Evolutionary conservation across 2,113 vertebrate species (phyloP).

Genomic region (Calidris pygmaea): DNA sequence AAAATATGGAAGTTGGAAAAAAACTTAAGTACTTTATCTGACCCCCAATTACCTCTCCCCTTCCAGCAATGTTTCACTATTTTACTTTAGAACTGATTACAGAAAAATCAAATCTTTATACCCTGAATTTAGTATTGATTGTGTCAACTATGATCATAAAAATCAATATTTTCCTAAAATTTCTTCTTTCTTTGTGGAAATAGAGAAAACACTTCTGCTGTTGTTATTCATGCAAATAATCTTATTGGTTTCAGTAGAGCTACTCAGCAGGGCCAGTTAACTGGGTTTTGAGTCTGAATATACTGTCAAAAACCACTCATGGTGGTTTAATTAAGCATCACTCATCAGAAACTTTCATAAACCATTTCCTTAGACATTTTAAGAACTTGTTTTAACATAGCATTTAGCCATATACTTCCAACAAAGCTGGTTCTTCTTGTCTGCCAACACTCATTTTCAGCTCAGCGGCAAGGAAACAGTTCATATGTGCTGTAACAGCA

Average conservation of each 20-base stretch:
- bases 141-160: neutral
- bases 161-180: neutral
- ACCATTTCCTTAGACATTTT: neutral
- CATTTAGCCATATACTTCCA: neutral
- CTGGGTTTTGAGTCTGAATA: neutral
- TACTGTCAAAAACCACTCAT: neutral
- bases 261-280: neutral
- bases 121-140: neutral
- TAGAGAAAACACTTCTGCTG: neutral
- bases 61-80: neutral
- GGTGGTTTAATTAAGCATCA: neutral
- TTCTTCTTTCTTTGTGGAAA: neutral
- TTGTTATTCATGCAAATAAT: neutral
- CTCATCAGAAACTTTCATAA: neutral
- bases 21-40: neutral
- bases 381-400: neutral
- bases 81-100: neutral
- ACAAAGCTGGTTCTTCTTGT: neutral
- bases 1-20: neutral
- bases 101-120: neutral
- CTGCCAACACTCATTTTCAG: constrained; percentile 28
- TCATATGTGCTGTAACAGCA: neutral
- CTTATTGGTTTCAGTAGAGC: neutral
- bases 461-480: neutral
- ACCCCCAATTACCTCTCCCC: neutral